Evolutionary conservation across 2,888 invertebrate species (phyloP), one percentile per base, ranked within the genome.

Genomic region (Cryptus armator): DNA sequence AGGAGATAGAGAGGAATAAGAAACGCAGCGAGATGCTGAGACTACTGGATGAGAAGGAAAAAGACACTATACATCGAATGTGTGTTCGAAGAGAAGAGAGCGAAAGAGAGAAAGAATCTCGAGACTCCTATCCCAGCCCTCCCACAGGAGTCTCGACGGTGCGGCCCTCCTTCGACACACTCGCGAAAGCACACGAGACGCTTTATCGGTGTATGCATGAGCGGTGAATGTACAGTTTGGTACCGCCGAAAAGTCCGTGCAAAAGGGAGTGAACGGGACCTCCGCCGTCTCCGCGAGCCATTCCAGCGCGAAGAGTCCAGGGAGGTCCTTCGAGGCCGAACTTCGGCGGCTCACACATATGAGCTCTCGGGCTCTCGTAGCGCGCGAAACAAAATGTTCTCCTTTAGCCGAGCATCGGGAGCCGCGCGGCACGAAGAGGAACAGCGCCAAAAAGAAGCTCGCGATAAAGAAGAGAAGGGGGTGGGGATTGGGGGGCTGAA

Each of bases 261-360:
- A 29, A 64, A 76, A 67, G 75, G 85, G 87, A 87, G 84, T 80
- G 88, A 81, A 84, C 87, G 86, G 89, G 91, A 92, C 91, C 91
- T 91, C 91, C 92, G 88, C 87, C 88, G 76, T 66, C 53, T 76
- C 3, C 51, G 24, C 14, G 66, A 43, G 37, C 29, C 66, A 19
- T 19, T 43, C 68, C 48, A 14, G 37, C 19, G 16, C 29, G 19
- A 90, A 88, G 91, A 84, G 88, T 91, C 92, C 91, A 90, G 91
- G 92, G 92, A 92, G 92, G 92, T 92, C 92, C 91, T 91, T 80
- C 83, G 78, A 83, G 83, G 68, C 85, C 83, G 79, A 86, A 53
- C 37, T 24, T 29, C 14, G 19, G 48, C 53, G 53, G 6, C 53
- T 77, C 68, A n/a, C 67, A 14, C 67, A 48, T 53, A 51, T 3